Evolutionary conservation across 2,888 invertebrate species (phyloP), one percentile per base, ranked within the genome.

Genomic region (Macroteleia sp.): DNA sequence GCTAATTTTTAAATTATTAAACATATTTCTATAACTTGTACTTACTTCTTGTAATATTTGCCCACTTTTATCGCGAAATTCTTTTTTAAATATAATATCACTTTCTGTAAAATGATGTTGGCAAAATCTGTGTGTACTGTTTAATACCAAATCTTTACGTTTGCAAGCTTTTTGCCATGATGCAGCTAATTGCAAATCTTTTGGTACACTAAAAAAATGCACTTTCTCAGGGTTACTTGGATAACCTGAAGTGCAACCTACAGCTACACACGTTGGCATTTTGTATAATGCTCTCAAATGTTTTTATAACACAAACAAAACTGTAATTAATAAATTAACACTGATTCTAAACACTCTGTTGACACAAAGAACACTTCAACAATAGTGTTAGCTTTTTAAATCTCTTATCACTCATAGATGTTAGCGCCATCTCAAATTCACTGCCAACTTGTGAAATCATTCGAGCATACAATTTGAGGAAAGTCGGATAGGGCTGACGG

Each of bases 361-460:
- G 10, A 32, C 32, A n/a, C 2, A 8, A 32, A 32, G 10, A 32
- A 32, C 9, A 10, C 32, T 32, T 32, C n/a, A n/a, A 32, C 32
- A 32, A 32, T n/a, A 32, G 20, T n/a, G 17, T 19, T 42, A 42
- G 42, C 6, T 42, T 42, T 42, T 42, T 9, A 42, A 42, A 42
- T 9, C 3, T 16, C 8, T 9, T 10, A 20, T 12, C 42, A 42
- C 20, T 42, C 42, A 12, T 16, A 17, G 42, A 42, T 42, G 19
- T 19, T 42, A 42, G 42, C 42, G 42, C 20, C 42, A 42, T 16
- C 42, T 10, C 9, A 16, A 42, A 42, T 10, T 42, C n/a, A 42
- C 42, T 42, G 42, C 19, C 42, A 42, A 10, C 19, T 19, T 20
- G 42, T 42, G 42, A 42, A 42, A 42, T 42, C 42, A 16, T 16